These are phyloP conservation scores for Rhinoraja longicauda DNA, from an alignment of 2,797 vertebrate species.

Conservation along the genomic window DNA sequence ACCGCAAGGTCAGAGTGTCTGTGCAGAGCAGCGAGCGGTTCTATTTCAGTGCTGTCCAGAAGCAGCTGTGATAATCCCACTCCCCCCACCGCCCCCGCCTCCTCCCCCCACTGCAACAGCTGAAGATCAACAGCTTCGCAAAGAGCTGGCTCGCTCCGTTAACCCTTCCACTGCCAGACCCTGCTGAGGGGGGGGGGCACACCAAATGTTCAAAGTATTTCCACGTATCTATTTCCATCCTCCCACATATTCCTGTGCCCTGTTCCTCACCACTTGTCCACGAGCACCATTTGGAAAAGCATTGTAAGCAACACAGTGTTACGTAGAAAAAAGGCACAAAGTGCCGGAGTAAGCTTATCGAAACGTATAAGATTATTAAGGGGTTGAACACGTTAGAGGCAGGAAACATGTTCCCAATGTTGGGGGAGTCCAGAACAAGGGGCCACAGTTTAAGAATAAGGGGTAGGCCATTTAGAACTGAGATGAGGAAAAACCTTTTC, in stretches of 20 bases:
- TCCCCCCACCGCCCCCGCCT: not conserved
- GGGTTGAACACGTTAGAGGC: no score
- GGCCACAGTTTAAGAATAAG: no score
- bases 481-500: no score
- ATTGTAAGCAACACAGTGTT: not conserved
- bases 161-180: not conserved
- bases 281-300: not conserved
- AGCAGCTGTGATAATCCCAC: constrained; percentile 21
- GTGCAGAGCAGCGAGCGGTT: not conserved
- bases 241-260: not conserved
- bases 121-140: not conserved
- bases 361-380: no score
- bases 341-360: no score
- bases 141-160: not conserved
- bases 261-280: not conserved
- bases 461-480: no score
- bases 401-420: no score
- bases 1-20: not conserved
- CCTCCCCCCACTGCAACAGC: not conserved
- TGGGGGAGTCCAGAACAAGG: no score
- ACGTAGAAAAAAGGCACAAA: not conserved
- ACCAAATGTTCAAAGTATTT: no score
- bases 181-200: no score
- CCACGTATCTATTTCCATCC: not conserved
- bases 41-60: not conserved